phyloP scores from a whole-genome alignment of 2,797 vertebrate species.

The Botia kubotai region DNA sequence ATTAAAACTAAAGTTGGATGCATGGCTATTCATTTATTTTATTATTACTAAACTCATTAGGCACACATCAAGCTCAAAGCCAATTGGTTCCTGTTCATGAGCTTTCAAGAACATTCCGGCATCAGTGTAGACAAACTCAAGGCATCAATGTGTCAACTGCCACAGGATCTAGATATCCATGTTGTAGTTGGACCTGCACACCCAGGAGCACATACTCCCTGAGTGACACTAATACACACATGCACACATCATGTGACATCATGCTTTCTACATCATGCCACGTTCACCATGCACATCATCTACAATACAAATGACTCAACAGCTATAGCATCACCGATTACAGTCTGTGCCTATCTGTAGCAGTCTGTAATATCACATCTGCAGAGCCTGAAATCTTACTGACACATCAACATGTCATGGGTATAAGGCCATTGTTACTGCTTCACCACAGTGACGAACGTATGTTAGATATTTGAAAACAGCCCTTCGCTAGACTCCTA shows the following conservation, averaged over 20 bases:
- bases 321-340: background rate
- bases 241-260: background rate
- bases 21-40: too few species aligned
- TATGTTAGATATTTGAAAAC: conserved; percentile 1
- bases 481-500: conserved; percentile 5
- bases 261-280: background rate
- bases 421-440: background rate
- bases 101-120: too few species aligned
- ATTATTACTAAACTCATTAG: too few species aligned
- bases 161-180: too few species aligned
- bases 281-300: conserved; percentile 10
- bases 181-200: background rate
- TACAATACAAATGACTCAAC: conserved; percentile 13
- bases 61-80: too few species aligned
- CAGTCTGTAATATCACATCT: conserved; percentile 22
- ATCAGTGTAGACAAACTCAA: too few species aligned
- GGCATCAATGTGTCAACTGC: too few species aligned
- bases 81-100: too few species aligned
- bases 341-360: background rate
- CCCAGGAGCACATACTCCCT: background rate
- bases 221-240: conserved; percentile 2
- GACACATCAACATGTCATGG: conserved; percentile 8
- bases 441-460: conserved; percentile 24
- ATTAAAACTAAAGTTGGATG: too few species aligned
- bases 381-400: conserved; percentile 19